These are phyloP conservation scores for Uromys caudimaculatus DNA, from an alignment of 2,797 vertebrate genomes.

Conservation along the genomic window DNA sequence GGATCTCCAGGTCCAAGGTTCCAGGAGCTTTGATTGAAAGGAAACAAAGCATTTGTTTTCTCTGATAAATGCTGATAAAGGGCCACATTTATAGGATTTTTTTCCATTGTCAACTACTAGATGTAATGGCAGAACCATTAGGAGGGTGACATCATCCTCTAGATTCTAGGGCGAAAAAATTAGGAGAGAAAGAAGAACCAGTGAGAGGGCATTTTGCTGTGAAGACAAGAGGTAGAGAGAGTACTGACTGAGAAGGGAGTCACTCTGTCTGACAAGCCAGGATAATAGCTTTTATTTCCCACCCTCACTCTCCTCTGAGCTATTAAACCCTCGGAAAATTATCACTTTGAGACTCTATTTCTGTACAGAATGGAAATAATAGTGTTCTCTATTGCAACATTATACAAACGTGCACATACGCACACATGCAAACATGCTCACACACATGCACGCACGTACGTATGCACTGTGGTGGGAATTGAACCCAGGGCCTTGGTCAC, in stretches of 20 bases:
- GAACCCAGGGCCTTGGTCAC: neutral
- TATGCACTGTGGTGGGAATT: neutral
- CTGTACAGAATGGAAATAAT: neutral
- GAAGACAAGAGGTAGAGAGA: neutral
- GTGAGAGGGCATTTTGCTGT: neutral
- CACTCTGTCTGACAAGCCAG: neutral
- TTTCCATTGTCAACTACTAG: conserved; percentile 19
- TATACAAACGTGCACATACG: no score
- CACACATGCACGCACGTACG: rapidly evolving
- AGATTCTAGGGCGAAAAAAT: neutral
- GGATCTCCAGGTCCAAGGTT: conserved; percentile 79
- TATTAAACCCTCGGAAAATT: neutral
- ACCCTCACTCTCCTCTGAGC: neutral
- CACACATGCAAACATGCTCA: neutral
- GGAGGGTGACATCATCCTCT: neutral
- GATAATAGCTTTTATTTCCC: neutral
- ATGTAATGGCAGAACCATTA: neutral
- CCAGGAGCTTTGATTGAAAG: conserved; percentile 85
- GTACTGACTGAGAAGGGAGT: neutral
- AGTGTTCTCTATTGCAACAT: neutral
- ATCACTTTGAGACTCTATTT: neutral
- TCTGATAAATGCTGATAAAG: conserved; percentile 76
- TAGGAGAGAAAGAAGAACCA: neutral
- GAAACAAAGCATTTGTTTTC: conserved; percentile 74
- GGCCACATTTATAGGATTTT: conserved; percentile 58